Conservation (phyloP, 2,888 invertebrate species). For the Galerucella nymphaeae region DNA sequence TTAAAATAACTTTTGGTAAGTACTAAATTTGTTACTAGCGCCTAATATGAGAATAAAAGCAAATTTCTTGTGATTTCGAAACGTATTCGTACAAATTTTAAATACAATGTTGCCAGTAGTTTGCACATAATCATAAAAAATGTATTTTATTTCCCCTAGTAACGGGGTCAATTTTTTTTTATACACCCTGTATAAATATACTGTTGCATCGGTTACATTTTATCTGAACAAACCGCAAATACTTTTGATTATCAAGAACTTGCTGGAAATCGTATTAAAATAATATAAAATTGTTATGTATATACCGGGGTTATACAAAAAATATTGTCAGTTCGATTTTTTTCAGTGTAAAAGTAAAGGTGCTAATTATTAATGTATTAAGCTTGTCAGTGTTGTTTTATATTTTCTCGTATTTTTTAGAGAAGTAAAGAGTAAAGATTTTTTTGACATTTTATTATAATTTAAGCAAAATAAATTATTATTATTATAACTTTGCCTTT, state of each 20-base stretch:
- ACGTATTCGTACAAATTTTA: too few relatives aligned
- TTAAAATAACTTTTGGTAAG: too few relatives aligned
- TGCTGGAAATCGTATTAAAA: neutral
- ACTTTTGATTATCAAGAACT: neutral
- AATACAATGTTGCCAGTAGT: too few relatives aligned
- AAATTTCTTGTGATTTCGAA: too few relatives aligned
- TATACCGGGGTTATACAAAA: constrained; percentile 24
- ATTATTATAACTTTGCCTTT: constrained; percentile 10
- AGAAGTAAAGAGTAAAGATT: constrained; percentile 43
- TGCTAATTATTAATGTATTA: constrained; percentile 41
- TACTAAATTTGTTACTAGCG: too few relatives aligned
- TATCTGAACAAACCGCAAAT: too few relatives aligned
- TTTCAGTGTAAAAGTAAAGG: constrained; percentile 34
- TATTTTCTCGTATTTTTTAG: constrained; percentile 37
- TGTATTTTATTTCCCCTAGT: too few relatives aligned
- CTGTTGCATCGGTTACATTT: too few relatives aligned
- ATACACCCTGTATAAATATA: too few relatives aligned
- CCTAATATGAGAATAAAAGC: too few relatives aligned
- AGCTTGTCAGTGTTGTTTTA: constrained; percentile 44
- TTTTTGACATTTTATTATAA: constrained; percentile 42
- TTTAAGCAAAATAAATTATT: constrained; percentile 27
- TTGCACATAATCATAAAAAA: too few relatives aligned
- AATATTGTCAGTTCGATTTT: constrained; percentile 11
- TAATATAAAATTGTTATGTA: constrained; percentile 34
- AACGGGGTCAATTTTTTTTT: too few relatives aligned